These are phyloP conservation scores for Oreortyx pictus DNA, from an alignment of 2,797 vertebrate genomes.

Conservation along the genomic window DNA sequence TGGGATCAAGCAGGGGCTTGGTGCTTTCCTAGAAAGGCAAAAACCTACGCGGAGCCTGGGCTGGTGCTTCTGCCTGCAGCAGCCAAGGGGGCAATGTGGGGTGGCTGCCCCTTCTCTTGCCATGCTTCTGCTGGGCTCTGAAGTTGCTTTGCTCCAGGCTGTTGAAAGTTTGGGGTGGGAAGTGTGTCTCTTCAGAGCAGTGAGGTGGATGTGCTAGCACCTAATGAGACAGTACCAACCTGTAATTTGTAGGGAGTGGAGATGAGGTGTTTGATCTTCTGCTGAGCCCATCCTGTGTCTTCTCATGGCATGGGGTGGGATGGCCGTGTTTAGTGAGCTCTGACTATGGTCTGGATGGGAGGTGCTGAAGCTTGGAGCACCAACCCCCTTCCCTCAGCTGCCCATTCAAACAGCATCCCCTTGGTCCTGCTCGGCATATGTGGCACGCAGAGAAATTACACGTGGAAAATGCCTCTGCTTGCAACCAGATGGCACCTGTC, in stretches of 20 bases:
- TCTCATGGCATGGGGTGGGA: fast-evolving
- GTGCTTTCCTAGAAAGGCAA: slow-evolving; percentile 63
- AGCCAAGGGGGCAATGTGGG: background rate
- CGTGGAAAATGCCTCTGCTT: slow-evolving; percentile 43
- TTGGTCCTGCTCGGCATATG: background rate
- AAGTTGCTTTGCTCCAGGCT: background rate
- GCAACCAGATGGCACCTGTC: slow-evolving; percentile 71
- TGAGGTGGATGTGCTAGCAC: background rate
- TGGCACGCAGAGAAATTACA: background rate
- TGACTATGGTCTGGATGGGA: fast-evolving
- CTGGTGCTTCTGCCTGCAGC: background rate
- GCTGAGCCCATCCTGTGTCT: background rate
- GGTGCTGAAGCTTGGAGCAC: background rate
- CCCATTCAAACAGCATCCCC: background rate
- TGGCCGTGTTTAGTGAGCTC: background rate
- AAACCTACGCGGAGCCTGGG: background rate
- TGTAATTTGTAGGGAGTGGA: fast-evolving
- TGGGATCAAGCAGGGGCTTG: background rate
- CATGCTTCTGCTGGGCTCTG: background rate
- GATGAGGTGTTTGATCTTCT: background rate
- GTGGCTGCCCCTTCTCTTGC: background rate
- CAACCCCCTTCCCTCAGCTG: background rate
- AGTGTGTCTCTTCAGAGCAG: background rate
- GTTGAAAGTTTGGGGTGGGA: background rate
- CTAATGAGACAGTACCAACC: background rate